Evolutionary conservation across 2,113 vertebrate genomes (phyloP).

Genomic region (Oncorhynchus mykiss): DNA sequence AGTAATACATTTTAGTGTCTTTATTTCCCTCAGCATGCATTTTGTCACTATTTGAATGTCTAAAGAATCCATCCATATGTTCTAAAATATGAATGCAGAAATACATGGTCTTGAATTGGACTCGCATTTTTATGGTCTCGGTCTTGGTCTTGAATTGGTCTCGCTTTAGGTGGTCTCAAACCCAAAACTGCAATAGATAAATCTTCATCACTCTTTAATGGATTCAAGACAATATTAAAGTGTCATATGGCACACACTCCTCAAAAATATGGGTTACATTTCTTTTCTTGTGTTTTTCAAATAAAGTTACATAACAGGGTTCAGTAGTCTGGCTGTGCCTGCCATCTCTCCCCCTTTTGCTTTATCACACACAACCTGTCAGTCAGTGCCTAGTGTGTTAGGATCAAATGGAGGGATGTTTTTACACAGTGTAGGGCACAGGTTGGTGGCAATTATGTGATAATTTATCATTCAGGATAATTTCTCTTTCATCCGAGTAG

Average conservation of each 20-base stretch:
- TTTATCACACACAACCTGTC: slow-evolving; percentile 62
- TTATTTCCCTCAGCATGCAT: too few relatives aligned
- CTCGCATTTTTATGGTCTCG: too few relatives aligned
- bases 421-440: slow-evolving; percentile 18
- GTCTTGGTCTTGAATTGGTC: too few relatives aligned
- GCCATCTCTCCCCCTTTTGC: slow-evolving; percentile 28
- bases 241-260: neutral
- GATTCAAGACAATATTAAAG: slow-evolving; percentile 13
- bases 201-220: slow-evolving; percentile 19
- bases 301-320: slow-evolving; percentile 26
- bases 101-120: too few relatives aligned
- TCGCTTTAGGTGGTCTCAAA: too few relatives aligned
- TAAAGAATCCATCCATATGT: too few relatives aligned
- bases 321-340: slow-evolving; percentile 7
- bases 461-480: slow-evolving; percentile 48
- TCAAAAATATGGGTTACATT: neutral
- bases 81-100: too few relatives aligned
- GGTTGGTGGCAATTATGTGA: slow-evolving; percentile 53
- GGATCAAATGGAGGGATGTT: slow-evolving; percentile 51
- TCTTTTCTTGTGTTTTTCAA: neutral
- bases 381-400: slow-evolving; percentile 34
- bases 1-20: too few relatives aligned
- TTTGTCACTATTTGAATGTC: too few relatives aligned
- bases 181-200: neutral
- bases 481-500: slow-evolving; percentile 50